A percentile compares a stretch with the other conserved stretches of the same genome.
Conservation (phyloP, 2,888 invertebrate genomes). For the Macrosiphum euphorbiae region DNA sequence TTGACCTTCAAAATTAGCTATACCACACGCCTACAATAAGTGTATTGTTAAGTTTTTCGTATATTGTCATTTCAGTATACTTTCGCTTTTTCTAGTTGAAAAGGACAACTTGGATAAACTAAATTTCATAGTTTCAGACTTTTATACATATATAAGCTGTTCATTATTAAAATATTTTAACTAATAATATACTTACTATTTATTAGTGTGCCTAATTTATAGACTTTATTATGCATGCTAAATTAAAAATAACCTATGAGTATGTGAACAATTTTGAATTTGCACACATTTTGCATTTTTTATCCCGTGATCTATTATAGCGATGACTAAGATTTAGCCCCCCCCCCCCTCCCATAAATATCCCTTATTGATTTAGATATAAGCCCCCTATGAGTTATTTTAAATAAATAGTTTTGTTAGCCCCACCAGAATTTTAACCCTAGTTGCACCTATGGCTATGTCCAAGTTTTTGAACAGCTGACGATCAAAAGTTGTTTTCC, state of each 20-base stretch:
- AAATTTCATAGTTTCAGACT: neutral
- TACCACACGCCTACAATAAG: conserved; percentile 30
- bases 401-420: too few species aligned
- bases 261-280: neutral
- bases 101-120: neutral
- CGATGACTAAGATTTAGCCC: neutral
- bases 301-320: neutral
- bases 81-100: conserved; percentile 39
- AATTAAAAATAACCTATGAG: neutral
- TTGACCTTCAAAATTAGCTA: conserved; percentile 43
- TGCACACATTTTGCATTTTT: neutral
- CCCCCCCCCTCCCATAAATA: too few species aligned
- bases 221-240: neutral
- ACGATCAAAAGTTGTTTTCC: neutral
- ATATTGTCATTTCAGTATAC: conserved; percentile 25
- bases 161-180: neutral
- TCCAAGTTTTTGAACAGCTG: neutral
- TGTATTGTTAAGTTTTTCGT: conserved; percentile 8
- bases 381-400: too few species aligned
- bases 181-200: neutral
- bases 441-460: too few species aligned
- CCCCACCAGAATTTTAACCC: too few species aligned
- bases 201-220: neutral
- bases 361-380: too few species aligned
- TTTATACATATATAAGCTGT: neutral